Conservation (phyloP, 2,113 vertebrate genomes). For the Emberiza fucata region DNA sequence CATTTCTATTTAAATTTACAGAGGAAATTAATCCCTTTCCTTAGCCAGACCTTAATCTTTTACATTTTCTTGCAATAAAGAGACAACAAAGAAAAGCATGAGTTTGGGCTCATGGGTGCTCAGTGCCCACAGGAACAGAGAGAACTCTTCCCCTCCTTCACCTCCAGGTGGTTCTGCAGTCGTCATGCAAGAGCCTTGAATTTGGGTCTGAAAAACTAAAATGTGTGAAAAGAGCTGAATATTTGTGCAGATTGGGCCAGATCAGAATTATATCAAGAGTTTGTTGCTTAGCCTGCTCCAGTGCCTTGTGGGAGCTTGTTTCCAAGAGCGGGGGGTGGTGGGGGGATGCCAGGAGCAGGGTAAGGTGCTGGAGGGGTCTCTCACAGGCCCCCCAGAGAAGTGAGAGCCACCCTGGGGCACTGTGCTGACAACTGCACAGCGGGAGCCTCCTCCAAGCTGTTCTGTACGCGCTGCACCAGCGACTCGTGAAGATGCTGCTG, state of each 20-base stretch:
- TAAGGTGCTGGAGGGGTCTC: background rate
- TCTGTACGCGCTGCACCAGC: background rate
- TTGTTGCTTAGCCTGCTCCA: background rate
- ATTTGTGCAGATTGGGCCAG: background rate
- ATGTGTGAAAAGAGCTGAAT: background rate
- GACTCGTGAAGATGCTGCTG: background rate
- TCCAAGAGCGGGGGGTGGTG: background rate
- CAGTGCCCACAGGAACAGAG: background rate
- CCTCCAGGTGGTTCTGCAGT: background rate
- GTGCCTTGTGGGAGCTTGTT: background rate
- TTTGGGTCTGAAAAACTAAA: background rate
- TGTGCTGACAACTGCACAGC: constrained; percentile 1
- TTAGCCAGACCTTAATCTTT: background rate
- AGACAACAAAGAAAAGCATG: background rate
- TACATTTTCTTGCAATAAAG: background rate
- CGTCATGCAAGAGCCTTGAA: background rate
- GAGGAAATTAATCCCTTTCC: background rate
- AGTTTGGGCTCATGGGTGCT: background rate
- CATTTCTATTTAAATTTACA: background rate
- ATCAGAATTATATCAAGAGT: background rate
- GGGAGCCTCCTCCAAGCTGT: background rate
- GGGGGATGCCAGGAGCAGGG: background rate
- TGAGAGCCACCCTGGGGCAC: background rate
- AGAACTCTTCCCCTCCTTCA: background rate
- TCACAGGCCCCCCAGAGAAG: background rate